These are phyloP conservation scores for Morelia viridis DNA, from an alignment of 2,797 vertebrate species.

Conservation along the genomic window DNA sequence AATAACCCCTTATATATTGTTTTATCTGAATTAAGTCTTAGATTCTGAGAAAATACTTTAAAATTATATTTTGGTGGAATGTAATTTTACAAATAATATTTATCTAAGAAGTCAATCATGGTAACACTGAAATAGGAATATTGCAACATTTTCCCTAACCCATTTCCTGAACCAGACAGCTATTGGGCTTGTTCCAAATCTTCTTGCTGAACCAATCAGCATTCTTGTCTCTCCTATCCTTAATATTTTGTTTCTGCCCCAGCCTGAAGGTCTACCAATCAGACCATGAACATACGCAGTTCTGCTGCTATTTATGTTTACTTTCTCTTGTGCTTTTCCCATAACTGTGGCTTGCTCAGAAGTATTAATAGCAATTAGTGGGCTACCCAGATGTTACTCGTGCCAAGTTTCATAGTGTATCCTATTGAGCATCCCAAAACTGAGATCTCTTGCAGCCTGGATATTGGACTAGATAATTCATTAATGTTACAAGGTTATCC, in stretches of 20 bases:
- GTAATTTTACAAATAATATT: not conserved
- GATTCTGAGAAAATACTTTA: not conserved
- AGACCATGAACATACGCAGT: not conserved
- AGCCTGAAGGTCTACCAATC: not conserved
- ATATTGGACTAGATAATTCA: not conserved
- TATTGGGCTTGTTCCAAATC: not conserved
- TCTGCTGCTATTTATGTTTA: not conserved
- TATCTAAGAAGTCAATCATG: not conserved
- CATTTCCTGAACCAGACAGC: not conserved
- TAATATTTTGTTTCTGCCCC: not conserved
- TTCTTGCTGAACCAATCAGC: not conserved
- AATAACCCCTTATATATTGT: not conserved
- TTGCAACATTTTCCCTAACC: not conserved
- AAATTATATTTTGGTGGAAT: not conserved
- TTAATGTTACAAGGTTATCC: not conserved
- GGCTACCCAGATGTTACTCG: not conserved
- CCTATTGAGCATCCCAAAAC: not conserved
- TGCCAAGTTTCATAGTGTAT: not conserved
- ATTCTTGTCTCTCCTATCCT: not conserved
- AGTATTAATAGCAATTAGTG: not conserved
- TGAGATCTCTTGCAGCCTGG: not conserved
- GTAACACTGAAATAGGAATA: not conserved
- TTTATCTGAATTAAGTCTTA: not conserved
- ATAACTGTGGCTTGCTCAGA: not conserved
- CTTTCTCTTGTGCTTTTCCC: not conserved